Evolutionary conservation across 2,888 invertebrate species (phyloP), one percentile per base, ranked within the genome.

Genomic region (Pinctada fucata): DNA sequence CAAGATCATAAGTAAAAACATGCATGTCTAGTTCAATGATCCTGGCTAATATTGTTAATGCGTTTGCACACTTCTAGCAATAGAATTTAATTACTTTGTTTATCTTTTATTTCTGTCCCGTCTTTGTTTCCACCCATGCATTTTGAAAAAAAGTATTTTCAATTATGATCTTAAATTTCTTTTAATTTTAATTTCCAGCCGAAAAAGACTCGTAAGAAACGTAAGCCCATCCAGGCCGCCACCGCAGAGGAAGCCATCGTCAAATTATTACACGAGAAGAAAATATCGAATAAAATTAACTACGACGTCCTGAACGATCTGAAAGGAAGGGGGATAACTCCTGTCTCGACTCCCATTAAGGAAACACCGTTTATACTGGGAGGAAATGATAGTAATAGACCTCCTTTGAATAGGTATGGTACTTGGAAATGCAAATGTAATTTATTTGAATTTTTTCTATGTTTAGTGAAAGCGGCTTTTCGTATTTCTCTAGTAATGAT

Each of bases 221-320:
- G 85, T 75, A 86, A 83, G 2, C 88, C 85, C 13, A 84, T 88
- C 10, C 91, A 93, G 74, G 93, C 93, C 0, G 89, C 89, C 65
- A 92, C 92, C 1, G 93, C 93, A 76, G 97, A 96, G 2, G 98
- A 99, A 93, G 99, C 99, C 0, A 97, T 99, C 69, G 97, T 97
- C 91, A 98, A 97, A 93, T 97, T 99, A 95, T 93, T 99, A 45
- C 97, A 96, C 85, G 99, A 99, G 91, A 98, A 98, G 93, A 97
- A 97, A 91, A 96, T 99, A 84, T 99, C 99, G 2, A 95, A 95
- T 3, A 99, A 99, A 94, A 98, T 99, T 76, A 99, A 99, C 93
- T 99, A 99, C 90, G 99, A 99, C 87, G 98, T 99, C 64, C 93
- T 99, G 79, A 96, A 96, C 92, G 96, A 96, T 86, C 93, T 98